Conservation (phyloP, 1,140 invertebrate species). For the Hetaerina americana region DNA sequence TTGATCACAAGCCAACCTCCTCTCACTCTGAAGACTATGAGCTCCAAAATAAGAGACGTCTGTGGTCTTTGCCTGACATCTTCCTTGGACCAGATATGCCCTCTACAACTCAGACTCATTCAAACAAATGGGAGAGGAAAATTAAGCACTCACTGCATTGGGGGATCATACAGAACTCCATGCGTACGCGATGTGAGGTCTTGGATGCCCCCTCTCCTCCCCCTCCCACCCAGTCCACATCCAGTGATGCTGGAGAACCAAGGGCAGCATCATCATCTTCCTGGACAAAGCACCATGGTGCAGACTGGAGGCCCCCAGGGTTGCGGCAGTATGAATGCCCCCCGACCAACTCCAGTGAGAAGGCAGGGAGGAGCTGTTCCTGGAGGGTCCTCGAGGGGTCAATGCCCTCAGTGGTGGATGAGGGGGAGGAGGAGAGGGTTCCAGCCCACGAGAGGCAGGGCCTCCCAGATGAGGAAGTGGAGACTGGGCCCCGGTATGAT, state of each 20-base stretch:
- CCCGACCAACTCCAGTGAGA: slow-evolving; percentile 69
- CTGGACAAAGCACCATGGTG: slow-evolving; percentile 88
- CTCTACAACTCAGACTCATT: too few relatives aligned
- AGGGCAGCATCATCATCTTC: too few relatives aligned
- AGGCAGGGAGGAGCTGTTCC: slow-evolving; percentile 52
- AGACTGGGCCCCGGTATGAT: slow-evolving; percentile 64
- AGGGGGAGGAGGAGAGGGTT: not conserved
- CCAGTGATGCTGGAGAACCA: too few relatives aligned
- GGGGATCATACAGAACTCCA: slow-evolving; percentile 69
- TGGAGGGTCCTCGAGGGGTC: slow-evolving; percentile 34
- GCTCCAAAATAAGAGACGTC: too few relatives aligned
- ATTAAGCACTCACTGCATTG: slow-evolving; percentile 51
- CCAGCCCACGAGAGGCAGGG: slow-evolving; percentile 73
- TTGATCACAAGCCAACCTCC: too few relatives aligned
- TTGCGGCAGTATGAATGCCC: slow-evolving; percentile 89
- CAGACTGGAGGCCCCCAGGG: slow-evolving; percentile 57
- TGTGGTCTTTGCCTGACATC: too few relatives aligned
- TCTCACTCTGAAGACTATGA: too few relatives aligned
- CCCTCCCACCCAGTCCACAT: not conserved
- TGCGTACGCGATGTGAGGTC: slow-evolving; percentile 43
- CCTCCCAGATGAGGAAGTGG: slow-evolving; percentile 52
- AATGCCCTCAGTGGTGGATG: not conserved
- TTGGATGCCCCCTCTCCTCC: slow-evolving; percentile 27
- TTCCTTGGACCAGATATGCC: too few relatives aligned
- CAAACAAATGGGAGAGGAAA: slow-evolving; percentile 5